A percentile compares a stretch with the other conserved stretches of the same genome.
Evolutionary conservation across 1,140 invertebrate species (phyloP).

Genomic region (Trichonephila clavata): DNA sequence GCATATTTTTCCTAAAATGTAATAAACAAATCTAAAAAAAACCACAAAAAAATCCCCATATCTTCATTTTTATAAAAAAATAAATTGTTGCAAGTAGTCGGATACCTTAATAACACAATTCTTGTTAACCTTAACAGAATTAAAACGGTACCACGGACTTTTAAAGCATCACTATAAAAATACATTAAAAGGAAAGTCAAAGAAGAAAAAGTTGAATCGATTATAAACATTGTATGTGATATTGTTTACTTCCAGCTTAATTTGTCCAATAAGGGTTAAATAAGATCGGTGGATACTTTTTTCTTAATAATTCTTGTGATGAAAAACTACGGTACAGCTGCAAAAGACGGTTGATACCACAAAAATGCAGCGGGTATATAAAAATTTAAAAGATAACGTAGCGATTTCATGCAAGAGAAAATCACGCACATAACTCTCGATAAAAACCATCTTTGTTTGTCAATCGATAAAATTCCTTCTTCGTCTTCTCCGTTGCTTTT

Average conservation of each 20-base stretch:
- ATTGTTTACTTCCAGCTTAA: background rate
- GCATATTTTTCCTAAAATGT: too few relatives aligned
- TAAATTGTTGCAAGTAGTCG: too few relatives aligned
- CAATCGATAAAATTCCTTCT: conserved; percentile 54
- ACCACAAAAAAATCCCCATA: too few relatives aligned
- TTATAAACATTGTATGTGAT: background rate
- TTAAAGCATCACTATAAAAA: background rate
- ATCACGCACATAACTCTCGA: conserved; percentile 44
- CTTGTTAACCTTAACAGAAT: too few relatives aligned
- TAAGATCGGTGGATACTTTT: background rate
- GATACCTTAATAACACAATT: too few relatives aligned
- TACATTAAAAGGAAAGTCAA: background rate
- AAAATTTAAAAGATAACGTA: conserved; percentile 31
- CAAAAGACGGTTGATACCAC: conserved; percentile 6
- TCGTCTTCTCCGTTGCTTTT: conserved; percentile 12
- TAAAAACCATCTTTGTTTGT: conserved; percentile 61
- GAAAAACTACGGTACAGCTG: background rate
- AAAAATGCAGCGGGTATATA: conserved; percentile 11
- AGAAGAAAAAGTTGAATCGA: background rate
- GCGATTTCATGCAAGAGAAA: conserved; percentile 53
- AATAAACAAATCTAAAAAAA: too few relatives aligned
- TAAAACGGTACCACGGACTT: too few relatives aligned
- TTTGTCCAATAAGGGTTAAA: background rate
- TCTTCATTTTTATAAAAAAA: too few relatives aligned
- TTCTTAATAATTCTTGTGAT: background rate